Evolutionary conservation across 2,113 vertebrate species (phyloP).

Genomic region (Cephalopterus ornatus): DNA sequence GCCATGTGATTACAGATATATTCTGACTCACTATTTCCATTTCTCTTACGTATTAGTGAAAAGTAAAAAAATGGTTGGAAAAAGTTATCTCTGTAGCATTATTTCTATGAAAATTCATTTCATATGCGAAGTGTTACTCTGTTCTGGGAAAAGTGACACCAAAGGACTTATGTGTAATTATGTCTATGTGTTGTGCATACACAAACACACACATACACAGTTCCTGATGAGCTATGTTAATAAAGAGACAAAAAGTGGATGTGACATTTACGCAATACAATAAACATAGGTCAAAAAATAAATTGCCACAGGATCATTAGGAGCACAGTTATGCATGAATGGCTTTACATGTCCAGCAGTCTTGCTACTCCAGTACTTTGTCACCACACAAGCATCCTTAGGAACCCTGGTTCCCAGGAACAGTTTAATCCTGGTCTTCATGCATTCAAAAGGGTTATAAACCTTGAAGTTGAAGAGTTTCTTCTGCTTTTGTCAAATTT

Average conservation of each 20-base stretch:
- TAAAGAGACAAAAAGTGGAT: not conserved
- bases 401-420: not conserved
- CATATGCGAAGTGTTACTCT: not conserved
- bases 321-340: not conserved
- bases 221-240: not conserved
- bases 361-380: not conserved
- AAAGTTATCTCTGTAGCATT: not conserved
- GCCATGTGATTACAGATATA: not conserved
- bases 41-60: not conserved
- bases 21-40: conserved; percentile 17
- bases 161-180: conserved; percentile 13
- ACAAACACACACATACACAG: not conserved
- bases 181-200: conserved; percentile 30
- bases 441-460: not conserved
- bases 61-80: not conserved
- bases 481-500: not conserved
- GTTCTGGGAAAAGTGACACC: not conserved
- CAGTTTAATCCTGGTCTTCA: not conserved
- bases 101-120: conserved; percentile 48
- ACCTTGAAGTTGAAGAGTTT: not conserved
- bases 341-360: not conserved
- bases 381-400: not conserved
- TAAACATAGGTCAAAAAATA: conserved; percentile 36
- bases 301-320: not conserved
- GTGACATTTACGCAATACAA: conserved; percentile 20